A percentile compares a stretch with the other conserved stretches of the same genome.
These are phyloP conservation scores for Cephus runcator DNA, from an alignment of 2,888 invertebrate genomes.

Conservation along the genomic window DNA sequence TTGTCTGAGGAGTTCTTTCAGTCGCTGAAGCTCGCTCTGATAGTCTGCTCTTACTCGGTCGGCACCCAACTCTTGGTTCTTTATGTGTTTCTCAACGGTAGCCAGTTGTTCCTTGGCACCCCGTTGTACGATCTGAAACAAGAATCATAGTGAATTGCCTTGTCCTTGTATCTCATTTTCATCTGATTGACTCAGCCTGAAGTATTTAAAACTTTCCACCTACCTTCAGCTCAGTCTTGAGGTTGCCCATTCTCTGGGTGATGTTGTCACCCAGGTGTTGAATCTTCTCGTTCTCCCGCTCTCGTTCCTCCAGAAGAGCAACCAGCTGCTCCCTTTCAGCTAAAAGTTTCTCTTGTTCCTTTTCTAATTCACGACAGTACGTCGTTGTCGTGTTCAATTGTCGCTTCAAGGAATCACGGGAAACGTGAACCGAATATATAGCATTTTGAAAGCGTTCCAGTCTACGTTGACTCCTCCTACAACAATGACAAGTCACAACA, in stretches of 20 bases:
- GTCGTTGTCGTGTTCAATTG: slow-evolving; percentile 68
- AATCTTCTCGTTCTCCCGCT: slow-evolving; percentile 55
- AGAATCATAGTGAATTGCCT: neutral
- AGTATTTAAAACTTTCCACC: slow-evolving; percentile 7
- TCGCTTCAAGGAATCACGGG: slow-evolving; percentile 67
- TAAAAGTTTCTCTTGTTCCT: slow-evolving; percentile 68
- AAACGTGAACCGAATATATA: slow-evolving; percentile 66
- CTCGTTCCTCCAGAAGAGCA: slow-evolving; percentile 44
- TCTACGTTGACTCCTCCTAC: slow-evolving; percentile 66
- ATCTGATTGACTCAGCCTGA: no score
- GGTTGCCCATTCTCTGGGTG: slow-evolving; percentile 66
- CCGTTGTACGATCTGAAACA: slow-evolving; percentile 67
- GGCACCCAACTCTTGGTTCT: slow-evolving; percentile 65
- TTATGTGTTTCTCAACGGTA: slow-evolving; percentile 67
- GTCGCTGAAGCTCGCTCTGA: slow-evolving; percentile 64
- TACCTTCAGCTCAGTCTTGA: slow-evolving; percentile 68
- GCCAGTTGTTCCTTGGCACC: slow-evolving; percentile 68
- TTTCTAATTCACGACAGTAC: slow-evolving; percentile 68
- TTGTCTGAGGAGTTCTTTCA: slow-evolving; percentile 65
- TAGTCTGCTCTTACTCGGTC: slow-evolving; percentile 67
- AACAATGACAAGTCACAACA: neutral
- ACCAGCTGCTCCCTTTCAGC: slow-evolving; percentile 54
- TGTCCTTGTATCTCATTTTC: neutral
- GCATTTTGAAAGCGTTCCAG: slow-evolving; percentile 65
- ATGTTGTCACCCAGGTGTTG: slow-evolving; percentile 65